Base-by-base conservation (phyloP, 2,888 invertebrate genomes). In the Boloria euphrosyne region DNA sequence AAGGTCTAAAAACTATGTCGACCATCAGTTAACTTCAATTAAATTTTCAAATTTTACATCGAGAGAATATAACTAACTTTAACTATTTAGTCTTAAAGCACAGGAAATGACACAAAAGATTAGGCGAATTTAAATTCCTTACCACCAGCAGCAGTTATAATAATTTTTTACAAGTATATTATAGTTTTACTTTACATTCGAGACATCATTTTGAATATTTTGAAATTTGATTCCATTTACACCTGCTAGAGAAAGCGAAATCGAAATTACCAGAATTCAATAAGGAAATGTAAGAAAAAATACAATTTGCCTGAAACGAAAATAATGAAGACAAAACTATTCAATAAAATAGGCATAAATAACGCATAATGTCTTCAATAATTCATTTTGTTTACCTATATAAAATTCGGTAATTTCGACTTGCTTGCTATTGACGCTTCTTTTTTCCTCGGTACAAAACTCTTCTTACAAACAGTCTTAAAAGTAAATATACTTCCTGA, bases 401-500 rank as follows among this genome's bases (percentile, higher is more conserved):
- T 22, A 51, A 63, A 63, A 51, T 51, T 50, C 17, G 51, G 22
- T 27, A 27, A 57, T 63, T 63, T 57, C 57, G 64, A 58, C 18
- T 18, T 52, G 44, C 44, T 31, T 27, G 51, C 22, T 22, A 22
- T 22, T 22, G 3, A 22, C 22, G 1, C 22, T 22, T 22, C 16
- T 44, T 46, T 13, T 43, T 50, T 38, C 6, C 47, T 58, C 18
- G 43, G 22, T 66, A 65, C 46, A 65, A 62, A 61, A 67, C 31
- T 59, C 65, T 61, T 59, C 65, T 61, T 47, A 66, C 63, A 65
- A 63, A 67, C 65, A 66, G 65, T 65, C 67, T 68, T 65, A 65
- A 50, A 62, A 68, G 50, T 62, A 65, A 68, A 54, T 60, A 66
- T 59, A 62, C 74, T 74, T 73, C 80, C 77, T 79, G 77, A 80